phyloP scores from a whole-genome alignment of 2,797 vertebrate species.

The Lagorchestes hirsutus region DNA sequence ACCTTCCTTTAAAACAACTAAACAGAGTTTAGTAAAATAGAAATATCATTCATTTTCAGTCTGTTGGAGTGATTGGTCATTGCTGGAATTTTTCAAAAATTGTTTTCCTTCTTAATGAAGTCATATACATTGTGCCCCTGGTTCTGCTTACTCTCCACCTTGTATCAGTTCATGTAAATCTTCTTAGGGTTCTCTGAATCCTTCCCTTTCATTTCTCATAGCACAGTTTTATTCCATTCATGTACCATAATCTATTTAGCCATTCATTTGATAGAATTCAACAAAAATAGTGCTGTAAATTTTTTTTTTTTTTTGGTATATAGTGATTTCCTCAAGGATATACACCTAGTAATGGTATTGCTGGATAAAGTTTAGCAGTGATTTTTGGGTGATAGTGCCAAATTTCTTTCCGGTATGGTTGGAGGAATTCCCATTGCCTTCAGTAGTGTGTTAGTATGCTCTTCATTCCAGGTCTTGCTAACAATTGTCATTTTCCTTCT shows the following conservation, averaged over 20 bases:
- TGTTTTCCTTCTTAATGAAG: not conserved
- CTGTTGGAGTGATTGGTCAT: not conserved
- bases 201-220: not conserved
- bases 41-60: not conserved
- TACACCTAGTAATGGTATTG: not conserved
- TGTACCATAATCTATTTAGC: not conserved
- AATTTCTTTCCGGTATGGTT: not conserved
- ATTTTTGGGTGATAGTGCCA: not conserved
- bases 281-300: not conserved
- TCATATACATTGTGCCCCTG: not conserved
- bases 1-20: not conserved
- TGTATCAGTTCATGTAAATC: not conserved
- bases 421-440: not conserved
- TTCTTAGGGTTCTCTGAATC: not conserved
- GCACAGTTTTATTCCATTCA: not conserved
- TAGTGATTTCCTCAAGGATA: not conserved
- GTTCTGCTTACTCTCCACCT: not conserved
- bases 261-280: not conserved
- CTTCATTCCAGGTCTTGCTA: not conserved
- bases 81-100: not conserved
- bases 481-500: not conserved
- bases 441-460: not conserved
- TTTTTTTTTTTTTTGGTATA: not conserved
- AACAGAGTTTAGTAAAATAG: not conserved
- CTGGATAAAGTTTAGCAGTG: not conserved